Base-by-base conservation (phyloP, 1,140 invertebrate genomes). In the Brachionus rotundiformis region DNA sequence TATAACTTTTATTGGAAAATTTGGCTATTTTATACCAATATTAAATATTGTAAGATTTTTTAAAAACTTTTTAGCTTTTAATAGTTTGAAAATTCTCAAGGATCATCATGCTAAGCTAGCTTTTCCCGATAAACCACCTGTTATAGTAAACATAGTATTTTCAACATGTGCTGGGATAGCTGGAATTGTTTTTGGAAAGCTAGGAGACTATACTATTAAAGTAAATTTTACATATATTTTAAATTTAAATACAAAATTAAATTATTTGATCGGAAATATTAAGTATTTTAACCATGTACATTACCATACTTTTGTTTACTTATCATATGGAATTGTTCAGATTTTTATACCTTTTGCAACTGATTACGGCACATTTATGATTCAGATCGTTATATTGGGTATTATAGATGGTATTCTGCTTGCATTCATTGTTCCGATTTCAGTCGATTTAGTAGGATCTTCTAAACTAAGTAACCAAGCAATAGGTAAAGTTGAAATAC, bases 1-100 rank as follows among this genome's bases (percentile, higher is more conserved):
- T 23, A 27, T 33, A 1, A 39, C 44, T 19, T 54, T 59, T 25
- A 29, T 79, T 25, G 76, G 47, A 33, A 59, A 39, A 19, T 54
- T 79, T 63, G 76, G 76, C 6, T 79, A 79, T 63, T 63, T 79
- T 23, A 79, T 79, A 6, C 76, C 76, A 13, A 63, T 79, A 1
- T 23, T 79, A 19, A 79, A 79, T 27, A 54, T 79, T 23, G 76
- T 79, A 79, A 63, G 27, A 36, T 68, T 61, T 63, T 41, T 0
- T 23, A 0, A 31, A 13, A 25, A 3, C 6, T 63, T 23, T 59
- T 11, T 44, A 29, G 27, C 10, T 13, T 19, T 0, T 59, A 41
- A 11, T 44, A 10, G 10, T n/a, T 8, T 71, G 1, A 33, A n/a
- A 65, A 13, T 41, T 65, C 11, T 7, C 6, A 7, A 79, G 76